phyloP scores from a whole-genome alignment of 2,888 invertebrate genomes.

The Nyleta sp. region DNA sequence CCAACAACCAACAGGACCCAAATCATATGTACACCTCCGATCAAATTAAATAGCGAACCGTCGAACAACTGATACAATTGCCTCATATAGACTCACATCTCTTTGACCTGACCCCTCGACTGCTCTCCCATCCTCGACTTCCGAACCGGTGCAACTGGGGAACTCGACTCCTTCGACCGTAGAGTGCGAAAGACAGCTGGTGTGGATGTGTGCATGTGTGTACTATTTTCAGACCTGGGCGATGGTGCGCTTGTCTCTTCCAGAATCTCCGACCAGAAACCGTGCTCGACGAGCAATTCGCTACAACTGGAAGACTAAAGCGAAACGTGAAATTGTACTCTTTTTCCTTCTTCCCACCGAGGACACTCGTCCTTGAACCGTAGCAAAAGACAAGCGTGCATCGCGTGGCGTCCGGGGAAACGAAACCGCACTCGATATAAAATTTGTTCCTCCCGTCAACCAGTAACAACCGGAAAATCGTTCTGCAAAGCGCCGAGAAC shows the following conservation, averaged over 20 bases:
- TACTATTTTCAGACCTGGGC: constrained; percentile 73
- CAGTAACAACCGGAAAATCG: constrained; percentile 69
- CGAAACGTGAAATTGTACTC: constrained; percentile 44
- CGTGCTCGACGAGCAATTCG: constrained; percentile 27
- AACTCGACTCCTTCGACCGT: constrained; percentile 76
- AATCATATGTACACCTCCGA: constrained; percentile 13
- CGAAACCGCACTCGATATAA: constrained; percentile 64
- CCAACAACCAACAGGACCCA: constrained; percentile 17
- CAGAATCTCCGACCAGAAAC: neutral
- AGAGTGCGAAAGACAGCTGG: constrained; percentile 80
- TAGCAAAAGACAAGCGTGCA: constrained; percentile 45
- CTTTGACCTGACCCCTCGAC: too few species aligned
- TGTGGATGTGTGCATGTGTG: too few species aligned
- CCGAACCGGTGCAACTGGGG: too few species aligned
- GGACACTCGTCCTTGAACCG: neutral
- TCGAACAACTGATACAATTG: too few species aligned
- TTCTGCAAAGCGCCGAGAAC: constrained; percentile 51
- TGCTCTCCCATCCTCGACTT: too few species aligned
- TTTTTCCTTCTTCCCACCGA: neutral
- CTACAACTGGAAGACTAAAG: constrained; percentile 56
- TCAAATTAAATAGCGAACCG: too few species aligned
- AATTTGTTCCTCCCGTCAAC: constrained; percentile 68
- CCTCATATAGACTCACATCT: too few species aligned
- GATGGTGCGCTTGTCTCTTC: constrained; percentile 70
- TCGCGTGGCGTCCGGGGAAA: constrained; percentile 50